Base-by-base conservation (phyloP, 2,113 vertebrate genomes). In the Candoia aspera region DNA sequence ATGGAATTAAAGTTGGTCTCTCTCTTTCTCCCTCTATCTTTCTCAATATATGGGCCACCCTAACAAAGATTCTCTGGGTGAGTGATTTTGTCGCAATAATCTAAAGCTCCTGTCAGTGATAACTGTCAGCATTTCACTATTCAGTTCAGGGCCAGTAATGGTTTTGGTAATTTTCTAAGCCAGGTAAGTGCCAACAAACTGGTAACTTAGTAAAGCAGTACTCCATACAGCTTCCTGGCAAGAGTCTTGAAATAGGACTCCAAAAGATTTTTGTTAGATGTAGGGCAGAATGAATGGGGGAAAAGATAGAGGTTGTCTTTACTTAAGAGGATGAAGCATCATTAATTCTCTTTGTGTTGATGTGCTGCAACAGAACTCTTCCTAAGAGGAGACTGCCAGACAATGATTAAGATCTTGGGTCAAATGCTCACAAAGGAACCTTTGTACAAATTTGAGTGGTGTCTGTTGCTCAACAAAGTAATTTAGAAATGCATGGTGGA, bases 401-500 rank as follows among this genome's bases (percentile, higher is more conserved):
- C 53, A 90, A 84, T 8, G 29, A 94, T 86, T 92, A 46, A 90
- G 33, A n/a, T 55, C 33, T n/a, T 86, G 84, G 54, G 21, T 83
- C 26, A 68, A 93, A 37, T 79, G 10, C 4, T 86, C 84, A 6
- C 53, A 6, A 26, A 95, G 23, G 37, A 0, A 0, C 46, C 84
- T 93, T 88, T 90, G 24, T 4, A 55, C 89, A 54, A 93, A 68
- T 3, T 0, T 0, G 60, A 12, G 12, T 29, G 53, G 42, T 60
- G 49, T 90, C 13, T 62, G 6, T 24, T 86, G 10, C 68, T 58
- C 23, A 60, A 54, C 86, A 21, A 57, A 6, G 90, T 95, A 33
- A 9, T 89, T n/a, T 84, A 58, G 17, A 95, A 88, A 60, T 42
- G 54, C n/a, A 21, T n/a, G 3, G 54, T 37, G 0, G 0, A 4